Evolutionary conservation across 2,797 vertebrate genomes (phyloP), one percentile per base, ranked within the genome.

Genomic region (Cyprinella venusta): DNA sequence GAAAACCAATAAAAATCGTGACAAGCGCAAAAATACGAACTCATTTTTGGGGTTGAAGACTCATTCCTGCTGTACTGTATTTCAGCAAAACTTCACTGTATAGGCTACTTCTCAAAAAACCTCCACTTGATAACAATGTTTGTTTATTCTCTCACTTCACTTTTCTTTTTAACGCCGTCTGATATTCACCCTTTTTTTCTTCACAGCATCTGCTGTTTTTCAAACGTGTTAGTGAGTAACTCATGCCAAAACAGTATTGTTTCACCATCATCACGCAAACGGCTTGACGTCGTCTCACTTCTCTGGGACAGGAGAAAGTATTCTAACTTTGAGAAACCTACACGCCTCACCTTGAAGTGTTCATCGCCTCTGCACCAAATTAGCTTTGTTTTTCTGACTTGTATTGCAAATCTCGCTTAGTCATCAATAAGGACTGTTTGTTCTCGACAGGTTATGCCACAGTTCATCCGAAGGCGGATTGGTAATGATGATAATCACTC

Each of bases 381-480:
- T 33, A 8, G 38, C 33, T 36, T n/a, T 67, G 61, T 65, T 77
- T 30, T 50, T 65, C 40, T n/a, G 42, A 63, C 26, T 65, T n/a
- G 21, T 48, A 21, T 79, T 79, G 13, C 26, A n/a, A n/a, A 64
- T 50, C 30, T 26, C 19, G 45, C 75, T 63, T 63, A 21, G 40
- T 63, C 56, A 63, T 63, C 19, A 12, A 69, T 56, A 70, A 78
- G 67, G 48, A 71, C 76, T n/a, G 76, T 74, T 80, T 80, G 52
- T 67, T 56, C 70, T 64, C 10, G 18, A 4, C 76, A 79, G 85
- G 81, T 86, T 83, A 76, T 30, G 61, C 63, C 68, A 68, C 74
- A 69, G 81, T 83, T 80, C 70, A 79, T 83, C 50, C 30, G 85
- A 86, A 86, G 76, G 81, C 64, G 64, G 81, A 50, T 30, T 80